These are phyloP conservation scores for Myiopsitta monachus DNA, from an alignment of 2,113 vertebrate genomes.

Conservation along the genomic window DNA sequence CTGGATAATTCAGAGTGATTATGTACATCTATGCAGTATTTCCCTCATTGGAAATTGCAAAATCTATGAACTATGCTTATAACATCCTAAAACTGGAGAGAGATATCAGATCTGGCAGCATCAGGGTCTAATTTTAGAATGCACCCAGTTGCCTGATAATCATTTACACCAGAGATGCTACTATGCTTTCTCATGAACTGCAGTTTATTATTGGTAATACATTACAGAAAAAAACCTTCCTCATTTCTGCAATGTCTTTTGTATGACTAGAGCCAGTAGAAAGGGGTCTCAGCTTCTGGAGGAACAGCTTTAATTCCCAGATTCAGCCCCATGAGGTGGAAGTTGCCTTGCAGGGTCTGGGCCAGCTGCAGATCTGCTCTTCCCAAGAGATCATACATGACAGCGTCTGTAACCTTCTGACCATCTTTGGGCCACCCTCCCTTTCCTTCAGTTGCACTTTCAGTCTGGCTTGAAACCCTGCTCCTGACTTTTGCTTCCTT, in stretches of 20 bases:
- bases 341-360: neutral
- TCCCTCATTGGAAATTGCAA: slow-evolving; percentile 1
- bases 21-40: neutral
- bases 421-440: neutral
- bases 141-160: neutral
- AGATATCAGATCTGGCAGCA: neutral
- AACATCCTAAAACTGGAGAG: neutral
- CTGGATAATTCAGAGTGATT: neutral
- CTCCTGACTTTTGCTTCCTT: fast-evolving
- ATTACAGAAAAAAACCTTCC: neutral
- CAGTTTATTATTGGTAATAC: neutral
- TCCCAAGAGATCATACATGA: fast-evolving
- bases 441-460: neutral
- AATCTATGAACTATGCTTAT: neutral
- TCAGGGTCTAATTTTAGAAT: neutral
- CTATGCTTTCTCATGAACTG: neutral
- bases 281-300: neutral
- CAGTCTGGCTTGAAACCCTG: neutral
- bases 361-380: fast-evolving
- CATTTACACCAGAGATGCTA: neutral
- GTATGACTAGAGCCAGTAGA: neutral
- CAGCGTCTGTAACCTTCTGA: neutral
- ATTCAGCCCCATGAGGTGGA: fast-evolving
- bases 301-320: neutral
- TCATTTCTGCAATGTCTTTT: neutral